Evolutionary conservation across 2,797 vertebrate species (phyloP).

Genomic region (Anisognathus igniventris): DNA sequence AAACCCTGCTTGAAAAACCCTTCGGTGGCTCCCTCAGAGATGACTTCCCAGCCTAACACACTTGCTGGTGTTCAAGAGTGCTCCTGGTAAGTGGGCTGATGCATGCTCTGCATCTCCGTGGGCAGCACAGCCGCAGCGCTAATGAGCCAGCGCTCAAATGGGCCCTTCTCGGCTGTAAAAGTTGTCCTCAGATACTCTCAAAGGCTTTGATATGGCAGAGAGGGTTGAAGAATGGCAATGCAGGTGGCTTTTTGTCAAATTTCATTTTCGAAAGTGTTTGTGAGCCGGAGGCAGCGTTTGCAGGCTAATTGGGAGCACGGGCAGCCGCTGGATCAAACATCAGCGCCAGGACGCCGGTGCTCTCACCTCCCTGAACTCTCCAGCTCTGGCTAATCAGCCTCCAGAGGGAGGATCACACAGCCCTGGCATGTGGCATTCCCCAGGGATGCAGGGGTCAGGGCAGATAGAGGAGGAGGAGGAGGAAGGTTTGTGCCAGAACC

Average conservation of each 20-base stretch:
- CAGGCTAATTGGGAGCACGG: slow-evolving; percentile 27
- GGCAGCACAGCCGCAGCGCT: accelerated
- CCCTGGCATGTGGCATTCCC: background rate
- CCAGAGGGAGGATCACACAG: background rate
- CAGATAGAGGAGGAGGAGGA: slow-evolving; percentile 50
- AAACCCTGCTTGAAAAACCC: background rate
- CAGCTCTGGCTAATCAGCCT: background rate
- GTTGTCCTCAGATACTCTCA: background rate
- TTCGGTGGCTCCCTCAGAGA: background rate
- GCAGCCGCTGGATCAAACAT: background rate
- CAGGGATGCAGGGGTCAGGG: background rate
- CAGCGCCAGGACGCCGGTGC: accelerated
- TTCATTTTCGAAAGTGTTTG: background rate
- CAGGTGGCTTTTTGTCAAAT: background rate
- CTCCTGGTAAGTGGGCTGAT: background rate
- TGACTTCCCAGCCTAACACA: background rate
- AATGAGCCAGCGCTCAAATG: background rate
- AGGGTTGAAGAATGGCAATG: background rate
- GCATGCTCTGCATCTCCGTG: accelerated
- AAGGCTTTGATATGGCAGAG: background rate
- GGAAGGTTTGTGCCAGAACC: background rate
- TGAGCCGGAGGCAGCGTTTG: background rate
- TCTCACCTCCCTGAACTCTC: background rate
- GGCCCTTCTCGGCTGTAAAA: background rate
- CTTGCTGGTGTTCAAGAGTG: background rate